Conservation (phyloP, 2,113 vertebrate genomes). For the Columbina picui region DNA sequence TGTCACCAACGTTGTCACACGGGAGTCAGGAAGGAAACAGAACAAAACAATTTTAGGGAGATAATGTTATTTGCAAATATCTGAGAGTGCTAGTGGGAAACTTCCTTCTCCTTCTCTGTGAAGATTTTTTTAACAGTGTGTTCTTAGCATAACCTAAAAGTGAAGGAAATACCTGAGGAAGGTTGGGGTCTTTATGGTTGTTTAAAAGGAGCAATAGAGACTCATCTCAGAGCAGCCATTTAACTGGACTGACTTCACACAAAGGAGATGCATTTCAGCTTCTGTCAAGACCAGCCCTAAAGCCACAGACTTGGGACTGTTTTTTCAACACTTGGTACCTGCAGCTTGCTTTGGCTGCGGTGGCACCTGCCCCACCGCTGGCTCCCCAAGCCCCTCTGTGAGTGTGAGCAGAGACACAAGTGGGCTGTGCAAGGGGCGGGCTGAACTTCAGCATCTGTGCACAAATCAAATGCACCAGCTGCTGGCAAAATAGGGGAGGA, state of each 20-base stretch:
- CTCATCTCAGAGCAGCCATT: not conserved
- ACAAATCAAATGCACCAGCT: not conserved
- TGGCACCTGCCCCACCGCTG: not conserved
- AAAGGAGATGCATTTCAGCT: not conserved
- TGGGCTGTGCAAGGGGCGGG: not conserved
- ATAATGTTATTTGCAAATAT: not conserved
- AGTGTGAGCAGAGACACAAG: not conserved
- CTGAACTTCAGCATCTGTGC: not conserved
- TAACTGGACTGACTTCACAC: not conserved
- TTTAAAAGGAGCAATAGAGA: not conserved
- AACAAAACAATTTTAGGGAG: not conserved
- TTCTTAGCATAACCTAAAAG: not conserved
- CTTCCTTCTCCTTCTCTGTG: not conserved
- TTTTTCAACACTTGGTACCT: not conserved
- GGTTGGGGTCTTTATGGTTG: not conserved
- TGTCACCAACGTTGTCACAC: not conserved
- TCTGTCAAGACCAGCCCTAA: not conserved
- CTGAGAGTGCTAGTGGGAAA: not conserved
- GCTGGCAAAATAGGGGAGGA: not conserved
- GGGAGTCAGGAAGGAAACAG: slow-evolving; percentile 12
- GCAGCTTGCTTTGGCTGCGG: not conserved
- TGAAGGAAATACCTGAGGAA: not conserved
- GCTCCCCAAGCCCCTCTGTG: fast-evolving
- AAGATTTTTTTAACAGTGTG: not conserved
- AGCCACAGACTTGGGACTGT: not conserved